Percentiles rank a stretch among this genome's conserved stretches.
phyloP scores from a whole-genome alignment of 2,797 vertebrate species.

The Phyllotis vaccarum region DNA sequence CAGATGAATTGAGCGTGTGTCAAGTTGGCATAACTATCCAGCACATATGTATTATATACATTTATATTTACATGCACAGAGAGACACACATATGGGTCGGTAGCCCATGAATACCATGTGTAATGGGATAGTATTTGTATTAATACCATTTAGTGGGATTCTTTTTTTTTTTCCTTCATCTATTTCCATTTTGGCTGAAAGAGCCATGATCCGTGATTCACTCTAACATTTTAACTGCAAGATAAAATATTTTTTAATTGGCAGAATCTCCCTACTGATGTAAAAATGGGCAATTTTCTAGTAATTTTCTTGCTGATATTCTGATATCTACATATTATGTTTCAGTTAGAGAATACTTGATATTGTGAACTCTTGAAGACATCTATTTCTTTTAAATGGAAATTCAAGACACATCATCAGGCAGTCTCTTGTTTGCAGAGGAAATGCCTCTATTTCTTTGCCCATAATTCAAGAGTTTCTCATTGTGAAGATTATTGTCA shows the following conservation, averaged over 20 bases:
- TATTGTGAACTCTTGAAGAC: constrained; percentile 56
- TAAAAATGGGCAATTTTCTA: constrained; percentile 72
- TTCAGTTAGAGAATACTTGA: constrained; percentile 58
- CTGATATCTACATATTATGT: constrained; percentile 58
- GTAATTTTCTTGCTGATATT: constrained; percentile 53
- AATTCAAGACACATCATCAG: constrained; percentile 64
- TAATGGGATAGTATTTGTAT: neutral
- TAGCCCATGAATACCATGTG: neutral
- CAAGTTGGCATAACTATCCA: neutral
- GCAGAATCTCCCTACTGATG: constrained; percentile 54
- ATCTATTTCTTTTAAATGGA: constrained; percentile 74
- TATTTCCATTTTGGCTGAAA: constrained; percentile 49
- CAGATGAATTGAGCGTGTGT: neutral
- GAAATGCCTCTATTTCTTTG: neutral
- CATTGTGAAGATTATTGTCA: constrained; percentile 50
- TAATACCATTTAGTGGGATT: neutral
- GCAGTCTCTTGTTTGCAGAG: constrained; percentile 53
- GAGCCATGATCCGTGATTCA: constrained; percentile 34
- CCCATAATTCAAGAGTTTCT: constrained; percentile 45
- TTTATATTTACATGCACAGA: too few relatives aligned
- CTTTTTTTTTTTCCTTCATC: neutral
- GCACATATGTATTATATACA: neutral
- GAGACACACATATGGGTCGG: neutral
- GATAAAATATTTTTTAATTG: constrained; percentile 79
- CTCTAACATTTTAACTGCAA: constrained; percentile 62